Evolutionary conservation across 2,797 vertebrate genomes (phyloP), one percentile per base, ranked within the genome.

Genomic region (Propithecus deckenii): DNA sequence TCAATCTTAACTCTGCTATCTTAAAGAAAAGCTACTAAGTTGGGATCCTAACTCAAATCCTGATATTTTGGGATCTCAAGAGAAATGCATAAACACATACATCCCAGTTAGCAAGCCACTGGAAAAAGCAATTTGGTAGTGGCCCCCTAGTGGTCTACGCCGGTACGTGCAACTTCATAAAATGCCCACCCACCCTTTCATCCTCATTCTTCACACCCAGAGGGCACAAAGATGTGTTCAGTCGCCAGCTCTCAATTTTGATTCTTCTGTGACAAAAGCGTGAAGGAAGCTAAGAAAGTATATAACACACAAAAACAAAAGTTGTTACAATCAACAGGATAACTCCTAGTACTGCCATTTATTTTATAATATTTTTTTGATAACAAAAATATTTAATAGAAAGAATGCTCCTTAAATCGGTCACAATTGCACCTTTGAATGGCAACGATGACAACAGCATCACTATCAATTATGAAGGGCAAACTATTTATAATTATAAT

Each of bases 401-500:
- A 85, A 59, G 43, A 89, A 59, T 46, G 1, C 17, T 43, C 11
- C 30, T 75, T 86, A 18, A 63, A 12, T 81, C 55, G 17, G 46
- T 93, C 48, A 86, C 43, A 76, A 18, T 32, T 15, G 1, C 67
- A 41, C 71, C 74, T 15, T 32, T 63, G 48, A 94, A 65, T 74
- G 38, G n/a, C 50, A 95, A 83, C 28, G 87, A 35, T 28, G 30
- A 57, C 46, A 75, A 46, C 41, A 87, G 71, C 32, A 72, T 91
- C 71, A 71, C 10, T 74, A 28, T 59, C 57, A 48, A 8, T 72
- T 89, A 57, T 85, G 43, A 88, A 93, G 79, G 52, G 63, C 46
- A 85, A 94, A 80, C 41, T 76, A 32, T 52, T 48, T 81, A 30
- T 55, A 92, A 63, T 96, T 90, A 95, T 22, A 91, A 25, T 72